Conservation (phyloP, 2,113 vertebrate genomes). For the Crotalus viridis region DNA sequence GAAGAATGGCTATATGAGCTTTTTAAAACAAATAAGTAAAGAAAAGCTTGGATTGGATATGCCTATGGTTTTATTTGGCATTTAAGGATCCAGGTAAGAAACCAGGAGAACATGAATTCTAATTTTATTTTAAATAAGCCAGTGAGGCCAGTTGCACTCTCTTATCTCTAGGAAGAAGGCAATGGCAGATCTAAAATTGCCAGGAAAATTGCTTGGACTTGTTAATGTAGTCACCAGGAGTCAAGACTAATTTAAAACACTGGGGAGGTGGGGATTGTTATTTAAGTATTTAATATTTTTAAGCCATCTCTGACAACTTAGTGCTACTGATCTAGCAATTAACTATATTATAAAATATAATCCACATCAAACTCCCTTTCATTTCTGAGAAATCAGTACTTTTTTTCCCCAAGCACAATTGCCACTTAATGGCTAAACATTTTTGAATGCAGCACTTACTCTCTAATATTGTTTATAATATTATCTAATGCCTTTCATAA, state of each 20-base stretch:
- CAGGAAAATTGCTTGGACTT: background rate
- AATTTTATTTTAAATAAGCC: background rate
- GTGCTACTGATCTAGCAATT: background rate
- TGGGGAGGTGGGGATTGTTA: accelerated
- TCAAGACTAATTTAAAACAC: background rate
- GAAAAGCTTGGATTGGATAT: background rate
- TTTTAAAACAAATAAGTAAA: background rate
- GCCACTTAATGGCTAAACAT: background rate
- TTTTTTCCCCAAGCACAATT: background rate
- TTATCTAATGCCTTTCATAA: background rate
- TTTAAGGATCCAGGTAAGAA: background rate
- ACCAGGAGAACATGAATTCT: background rate
- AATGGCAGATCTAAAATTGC: background rate
- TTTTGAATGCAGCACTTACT: background rate
- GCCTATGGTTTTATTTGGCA: background rate
- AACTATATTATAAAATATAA: background rate
- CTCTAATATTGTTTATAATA: background rate
- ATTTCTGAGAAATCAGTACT: background rate
- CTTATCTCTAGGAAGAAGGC: background rate
- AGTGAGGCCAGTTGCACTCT: background rate
- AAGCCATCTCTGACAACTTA: background rate
- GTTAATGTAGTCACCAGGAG: background rate
- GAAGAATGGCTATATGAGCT: background rate
- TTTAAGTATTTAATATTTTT: background rate
- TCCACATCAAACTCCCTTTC: background rate